These are phyloP conservation scores for Pelochelys cantorii DNA, from an alignment of 2,797 vertebrate species.

Conservation along the genomic window DNA sequence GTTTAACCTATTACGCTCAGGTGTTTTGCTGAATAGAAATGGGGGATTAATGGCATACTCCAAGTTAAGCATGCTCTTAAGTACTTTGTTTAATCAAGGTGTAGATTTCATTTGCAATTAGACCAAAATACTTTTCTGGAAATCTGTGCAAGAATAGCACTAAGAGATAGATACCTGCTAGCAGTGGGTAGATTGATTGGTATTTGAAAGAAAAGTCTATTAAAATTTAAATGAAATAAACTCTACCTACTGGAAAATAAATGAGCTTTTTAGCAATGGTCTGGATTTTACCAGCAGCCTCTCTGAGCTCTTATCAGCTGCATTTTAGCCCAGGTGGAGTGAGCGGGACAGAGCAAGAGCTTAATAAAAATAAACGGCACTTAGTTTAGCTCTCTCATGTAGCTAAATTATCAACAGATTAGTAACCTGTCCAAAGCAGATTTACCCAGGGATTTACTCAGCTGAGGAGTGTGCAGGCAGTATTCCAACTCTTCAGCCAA, in stretches of 20 bases:
- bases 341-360: conserved; percentile 45
- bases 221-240: conserved; percentile 74
- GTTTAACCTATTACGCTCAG: background rate
- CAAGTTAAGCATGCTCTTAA: conserved; percentile 25
- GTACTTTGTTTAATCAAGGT: background rate
- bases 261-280: conserved; percentile 54
- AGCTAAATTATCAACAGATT: conserved; percentile 67
- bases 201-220: conserved; percentile 60
- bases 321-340: conserved; percentile 67
- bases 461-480: conserved; percentile 16
- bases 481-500: conserved; percentile 52
- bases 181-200: conserved; percentile 37
- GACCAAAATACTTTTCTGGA: conserved; percentile 19
- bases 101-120: background rate
- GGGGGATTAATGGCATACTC: background rate
- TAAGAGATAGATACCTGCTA: conserved; percentile 46
- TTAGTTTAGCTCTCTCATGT: conserved; percentile 53
- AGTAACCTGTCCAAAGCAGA: conserved; percentile 55
- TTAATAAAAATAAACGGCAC: conserved; percentile 70
- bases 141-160: conserved; percentile 2
- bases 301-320: conserved; percentile 37
- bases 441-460: conserved; percentile 35
- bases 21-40: background rate
- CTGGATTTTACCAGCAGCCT: conserved; percentile 52
- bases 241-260: conserved; percentile 66